A percentile compares a stretch with the other conserved stretches of the same genome.
phyloP scores from a whole-genome alignment of 2,797 vertebrate species.

The Hirundo rustica region DNA sequence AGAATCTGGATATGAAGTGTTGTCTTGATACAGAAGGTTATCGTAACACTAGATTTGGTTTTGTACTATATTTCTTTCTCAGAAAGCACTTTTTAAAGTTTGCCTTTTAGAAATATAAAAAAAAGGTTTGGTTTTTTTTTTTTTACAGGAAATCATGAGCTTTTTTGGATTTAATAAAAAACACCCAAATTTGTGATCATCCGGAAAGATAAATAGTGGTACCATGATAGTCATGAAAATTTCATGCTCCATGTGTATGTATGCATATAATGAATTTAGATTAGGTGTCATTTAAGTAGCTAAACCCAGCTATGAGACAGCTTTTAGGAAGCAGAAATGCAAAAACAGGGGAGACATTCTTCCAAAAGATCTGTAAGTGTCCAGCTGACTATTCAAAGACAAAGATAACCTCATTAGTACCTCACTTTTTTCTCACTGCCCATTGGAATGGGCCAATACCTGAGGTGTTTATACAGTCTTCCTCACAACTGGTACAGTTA shows the following conservation, averaged over 20 bases:
- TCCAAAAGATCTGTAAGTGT: background rate
- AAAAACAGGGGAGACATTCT: background rate
- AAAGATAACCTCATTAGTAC: background rate
- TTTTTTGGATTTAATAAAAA: background rate
- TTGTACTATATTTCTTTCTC: background rate
- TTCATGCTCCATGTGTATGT: background rate
- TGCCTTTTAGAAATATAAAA: background rate
- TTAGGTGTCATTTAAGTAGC: background rate
- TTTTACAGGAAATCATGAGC: background rate
- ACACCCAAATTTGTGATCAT: background rate
- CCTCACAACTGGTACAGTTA: background rate
- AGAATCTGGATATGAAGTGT: constrained; percentile 21
- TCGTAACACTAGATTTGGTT: background rate
- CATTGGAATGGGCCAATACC: background rate
- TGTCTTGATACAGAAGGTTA: constrained; percentile 41
- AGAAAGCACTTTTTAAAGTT: background rate
- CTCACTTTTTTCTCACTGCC: background rate
- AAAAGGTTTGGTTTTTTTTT: background rate
- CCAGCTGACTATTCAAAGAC: background rate
- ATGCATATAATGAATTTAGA: background rate
- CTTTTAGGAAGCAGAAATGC: background rate
- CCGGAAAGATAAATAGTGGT: background rate
- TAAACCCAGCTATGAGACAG: background rate
- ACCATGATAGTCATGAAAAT: background rate
- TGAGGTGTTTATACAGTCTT: background rate